Percentiles rank a stretch among this genome's conserved stretches.
phyloP scores from a whole-genome alignment of 2,888 invertebrate species.

The Limnephilus lunatus region DNA sequence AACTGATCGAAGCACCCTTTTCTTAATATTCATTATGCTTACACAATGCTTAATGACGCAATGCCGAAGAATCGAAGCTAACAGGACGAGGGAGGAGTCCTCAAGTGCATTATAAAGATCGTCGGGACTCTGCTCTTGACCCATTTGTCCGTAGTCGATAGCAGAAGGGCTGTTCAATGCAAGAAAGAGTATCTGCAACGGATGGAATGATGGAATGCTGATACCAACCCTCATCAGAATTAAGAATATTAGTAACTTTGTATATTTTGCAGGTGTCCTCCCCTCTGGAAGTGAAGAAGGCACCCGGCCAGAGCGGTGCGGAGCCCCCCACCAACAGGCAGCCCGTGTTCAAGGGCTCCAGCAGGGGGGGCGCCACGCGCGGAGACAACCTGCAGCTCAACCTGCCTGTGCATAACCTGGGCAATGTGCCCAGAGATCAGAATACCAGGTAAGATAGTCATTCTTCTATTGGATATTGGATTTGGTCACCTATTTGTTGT shows the following conservation, averaged over 20 bases:
- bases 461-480: not conserved
- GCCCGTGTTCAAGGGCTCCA: constrained; percentile 16
- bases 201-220: too few species aligned
- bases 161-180: too few species aligned
- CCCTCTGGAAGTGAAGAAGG: constrained; percentile 56
- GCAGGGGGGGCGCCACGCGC: constrained; percentile 10
- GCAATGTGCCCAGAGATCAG: constrained; percentile 17
- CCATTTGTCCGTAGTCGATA: too few species aligned
- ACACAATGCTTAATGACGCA: too few species aligned
- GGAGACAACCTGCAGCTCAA: constrained; percentile 48
- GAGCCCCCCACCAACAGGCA: not conserved
- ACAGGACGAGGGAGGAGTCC: too few species aligned
- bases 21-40: too few species aligned
- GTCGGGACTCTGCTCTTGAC: too few species aligned
- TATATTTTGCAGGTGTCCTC: constrained; percentile 60
- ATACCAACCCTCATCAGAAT: not conserved
- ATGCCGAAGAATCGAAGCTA: too few species aligned
- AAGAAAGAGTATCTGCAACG: too few species aligned
- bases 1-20: too few species aligned
- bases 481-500: too few species aligned
- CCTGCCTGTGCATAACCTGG: constrained; percentile 41
- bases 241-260: not conserved
- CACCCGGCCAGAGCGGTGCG: not conserved
- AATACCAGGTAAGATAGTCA: not conserved
- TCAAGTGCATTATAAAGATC: too few species aligned